Base-by-base conservation (phyloP, 2,888 invertebrate genomes). In the Sipha maydis region DNA sequence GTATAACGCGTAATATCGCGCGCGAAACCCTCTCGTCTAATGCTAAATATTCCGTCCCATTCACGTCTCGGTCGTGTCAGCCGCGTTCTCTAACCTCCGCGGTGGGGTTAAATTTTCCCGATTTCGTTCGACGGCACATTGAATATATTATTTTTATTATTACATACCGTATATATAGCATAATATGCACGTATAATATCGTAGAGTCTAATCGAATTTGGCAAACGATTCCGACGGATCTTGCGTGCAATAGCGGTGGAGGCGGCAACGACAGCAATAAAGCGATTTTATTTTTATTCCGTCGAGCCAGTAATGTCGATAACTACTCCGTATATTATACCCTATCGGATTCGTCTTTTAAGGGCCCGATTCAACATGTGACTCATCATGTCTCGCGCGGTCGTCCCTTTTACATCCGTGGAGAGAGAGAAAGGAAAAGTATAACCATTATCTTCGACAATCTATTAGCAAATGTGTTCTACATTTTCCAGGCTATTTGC, bases 381-480 rank as follows among this genome's bases (percentile, higher is more conserved):
- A 86, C 79, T 86, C 86, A 61, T 61, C 19, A 19, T 25, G 7
- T 80, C 41, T 11, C 14, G 8, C 21, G 21, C 56, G 9, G 3
- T n/a, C 31, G 25, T 28, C 25, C 77, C 28, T 5, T 1, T 28
- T 76, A 76, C 67, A 67, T 85, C 48, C 78, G 41, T 56, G 38
- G 56, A 19, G 21, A 48, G 48, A 48, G 14, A 14, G 14, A 41
- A 8, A 41, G 41, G 8, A 8, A 41, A 3, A 31, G 76, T 61
- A 5, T 69, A 71, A 78, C 48, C 21, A 25, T 61, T 78, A 85
- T 86, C 86, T 80, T 41, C 86, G n/a, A 86, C 80, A 85, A 86
- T 80, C 86, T 86, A 86, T 86, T 86, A 86, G 86, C 86, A 48
- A 80, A 86, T 73, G 80, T 86, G 86, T 86, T 86, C 86, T 86